Evolutionary conservation across 92 coral and sea anemone genomes (phyloP).

Genomic region (Micromussa lordhowensis): DNA sequence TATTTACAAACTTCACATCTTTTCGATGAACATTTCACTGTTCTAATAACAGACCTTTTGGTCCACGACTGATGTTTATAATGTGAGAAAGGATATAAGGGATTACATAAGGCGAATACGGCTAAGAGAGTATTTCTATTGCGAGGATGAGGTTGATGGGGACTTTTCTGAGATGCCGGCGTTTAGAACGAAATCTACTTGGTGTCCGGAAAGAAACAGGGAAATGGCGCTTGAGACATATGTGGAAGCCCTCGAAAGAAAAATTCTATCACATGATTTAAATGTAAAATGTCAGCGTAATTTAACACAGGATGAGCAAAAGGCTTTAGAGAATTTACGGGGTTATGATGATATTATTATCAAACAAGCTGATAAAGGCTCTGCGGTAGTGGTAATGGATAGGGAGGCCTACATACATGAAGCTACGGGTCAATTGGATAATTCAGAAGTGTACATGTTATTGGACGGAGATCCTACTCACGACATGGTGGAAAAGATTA

Average conservation of each 20-base stretch:
- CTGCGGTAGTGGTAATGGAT: not conserved
- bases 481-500: slow-evolving; percentile 15
- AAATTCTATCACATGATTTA: not conserved
- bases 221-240: not conserved
- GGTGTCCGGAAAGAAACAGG: not conserved
- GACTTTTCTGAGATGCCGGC: slow-evolving; percentile 23
- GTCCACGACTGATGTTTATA: slow-evolving; percentile 10
- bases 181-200: not conserved
- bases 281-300: slow-evolving; percentile 4
- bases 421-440: no score
- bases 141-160: slow-evolving; percentile 14
- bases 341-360: slow-evolving; percentile 32
- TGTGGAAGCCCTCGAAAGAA: not conserved
- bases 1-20: no score
- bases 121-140: slow-evolving; percentile 30
- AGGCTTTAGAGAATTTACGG: slow-evolving; percentile 28
- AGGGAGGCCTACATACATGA: no score
- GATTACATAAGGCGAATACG: slow-evolving; percentile 36
- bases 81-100: slow-evolving; percentile 16
- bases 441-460: no score
- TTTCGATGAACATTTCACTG: no score
- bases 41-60: no score
- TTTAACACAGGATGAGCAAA: slow-evolving; percentile 5
- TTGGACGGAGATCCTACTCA: slow-evolving; percentile 2
- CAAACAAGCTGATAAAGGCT: slow-evolving; percentile 54